Conservation (phyloP, 1,140 invertebrate species). For the Euwallacea similis region DNA sequence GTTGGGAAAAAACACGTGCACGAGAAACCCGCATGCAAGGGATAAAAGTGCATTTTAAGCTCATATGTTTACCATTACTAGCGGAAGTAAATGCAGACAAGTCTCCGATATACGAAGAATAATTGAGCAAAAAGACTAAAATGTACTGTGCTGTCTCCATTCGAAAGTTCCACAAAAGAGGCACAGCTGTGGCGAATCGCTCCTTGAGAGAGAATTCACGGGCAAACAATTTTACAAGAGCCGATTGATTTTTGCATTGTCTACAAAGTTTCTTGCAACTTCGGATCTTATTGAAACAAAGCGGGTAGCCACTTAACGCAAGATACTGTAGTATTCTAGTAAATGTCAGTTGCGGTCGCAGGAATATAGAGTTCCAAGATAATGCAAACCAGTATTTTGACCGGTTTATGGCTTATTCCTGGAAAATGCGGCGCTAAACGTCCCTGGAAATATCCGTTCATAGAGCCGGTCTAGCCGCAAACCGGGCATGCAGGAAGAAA, state of each 20-base stretch:
- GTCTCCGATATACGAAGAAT: slow-evolving; percentile 13
- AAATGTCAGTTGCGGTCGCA: slow-evolving; percentile 5
- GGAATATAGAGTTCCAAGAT: slow-evolving; percentile 13
- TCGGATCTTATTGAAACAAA: slow-evolving; percentile 15
- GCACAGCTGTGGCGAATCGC: slow-evolving; percentile 26
- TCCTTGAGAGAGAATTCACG: slow-evolving; percentile 32
- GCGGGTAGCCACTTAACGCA: background rate
- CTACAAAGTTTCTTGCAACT: slow-evolving; percentile 19
- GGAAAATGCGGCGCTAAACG: slow-evolving; percentile 46
- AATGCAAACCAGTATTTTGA: slow-evolving; percentile 14
- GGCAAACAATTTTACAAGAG: slow-evolving; percentile 30
- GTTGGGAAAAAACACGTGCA: too few relatives aligned
- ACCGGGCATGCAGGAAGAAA: slow-evolving; percentile 45
- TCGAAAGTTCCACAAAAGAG: slow-evolving; percentile 26
- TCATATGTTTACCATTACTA: slow-evolving; percentile 6
- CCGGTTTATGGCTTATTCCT: slow-evolving; percentile 46
- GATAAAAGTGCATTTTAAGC: background rate
- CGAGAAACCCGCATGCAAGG: too few relatives aligned
- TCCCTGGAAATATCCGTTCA: slow-evolving; percentile 49
- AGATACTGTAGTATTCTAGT: too few relatives aligned
- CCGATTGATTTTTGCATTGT: slow-evolving; percentile 31
- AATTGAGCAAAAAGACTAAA: slow-evolving; percentile 17
- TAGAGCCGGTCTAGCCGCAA: slow-evolving; percentile 43
- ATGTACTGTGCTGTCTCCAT: slow-evolving; percentile 25
- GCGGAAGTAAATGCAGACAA: slow-evolving; percentile 10